Evolutionary conservation across 2,888 invertebrate species (phyloP).

Genomic region (Lasioglossum marginatum): DNA sequence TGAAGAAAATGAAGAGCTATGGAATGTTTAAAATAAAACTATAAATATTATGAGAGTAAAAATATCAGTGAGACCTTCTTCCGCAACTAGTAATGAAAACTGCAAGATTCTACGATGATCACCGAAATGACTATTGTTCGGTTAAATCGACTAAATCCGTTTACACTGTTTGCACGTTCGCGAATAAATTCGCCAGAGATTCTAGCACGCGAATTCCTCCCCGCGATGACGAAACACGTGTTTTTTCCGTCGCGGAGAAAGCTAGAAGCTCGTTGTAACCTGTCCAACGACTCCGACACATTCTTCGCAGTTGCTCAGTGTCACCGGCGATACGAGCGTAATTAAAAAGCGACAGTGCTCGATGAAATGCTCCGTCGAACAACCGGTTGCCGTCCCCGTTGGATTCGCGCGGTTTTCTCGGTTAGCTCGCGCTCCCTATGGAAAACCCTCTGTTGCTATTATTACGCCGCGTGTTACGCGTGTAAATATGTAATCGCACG

Average conservation of each 20-base stretch:
- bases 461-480: slow-evolving; percentile 6
- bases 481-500: slow-evolving; percentile 11
- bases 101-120: background rate
- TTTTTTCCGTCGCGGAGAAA: slow-evolving; percentile 38
- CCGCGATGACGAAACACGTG: slow-evolving; percentile 18
- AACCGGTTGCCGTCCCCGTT: slow-evolving; percentile 26
- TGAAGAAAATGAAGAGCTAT: too few relatives aligned
- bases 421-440: background rate
- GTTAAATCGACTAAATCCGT: background rate
- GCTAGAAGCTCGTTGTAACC: slow-evolving; percentile 32
- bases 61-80: background rate
- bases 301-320: slow-evolving; percentile 33
- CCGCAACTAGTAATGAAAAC: background rate
- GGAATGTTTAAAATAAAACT: too few relatives aligned
- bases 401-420: slow-evolving; percentile 3
- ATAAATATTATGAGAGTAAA: too few relatives aligned
- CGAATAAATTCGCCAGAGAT: background rate
- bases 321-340: slow-evolving; percentile 34
- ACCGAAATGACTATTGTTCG: background rate
- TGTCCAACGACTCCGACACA: slow-evolving; percentile 27
- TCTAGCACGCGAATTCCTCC: background rate
- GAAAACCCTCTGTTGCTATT: slow-evolving; percentile 49
- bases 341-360: slow-evolving; percentile 35
- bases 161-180: background rate
- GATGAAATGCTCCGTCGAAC: slow-evolving; percentile 22